Evolutionary conservation across 2,113 vertebrate genomes (phyloP), one percentile per base, ranked within the genome.

Genomic region (Calidris pugnax): DNA sequence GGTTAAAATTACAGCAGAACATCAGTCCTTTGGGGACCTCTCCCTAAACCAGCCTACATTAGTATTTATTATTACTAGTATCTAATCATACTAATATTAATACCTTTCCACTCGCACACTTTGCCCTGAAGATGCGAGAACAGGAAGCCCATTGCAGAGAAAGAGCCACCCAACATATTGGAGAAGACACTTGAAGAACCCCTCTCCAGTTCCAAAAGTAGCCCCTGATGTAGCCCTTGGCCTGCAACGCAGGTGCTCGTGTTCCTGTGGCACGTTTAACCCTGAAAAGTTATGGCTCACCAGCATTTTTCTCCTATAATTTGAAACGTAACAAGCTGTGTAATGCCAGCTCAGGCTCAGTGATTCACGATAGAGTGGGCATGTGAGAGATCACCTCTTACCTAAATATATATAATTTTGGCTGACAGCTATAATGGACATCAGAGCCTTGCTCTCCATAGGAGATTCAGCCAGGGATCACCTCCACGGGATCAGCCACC

Each of bases 401-500:
- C 69, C 74, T 27, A 95, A 89, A 97, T 72, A 41, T 2, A 57
- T 71, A 27, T 76, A 37, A 85, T 89, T 96, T 76, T 82, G 91
- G 69, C 57, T 89, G 91, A 81, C 84, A 95, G 92, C 66, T 92
- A 51, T 75, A 91, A 95, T 53, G 81, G 86, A 32, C 89, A 87
- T 59, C 62, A 50, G 66, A 93, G 80, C 63, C 50, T 53, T 45
- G 66, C 53, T 93, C 82, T 77, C 67, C 41, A 19, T 24, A 60
- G 56, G 67, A 76, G 28, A 76, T 76, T 85, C 5, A 6, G 78
- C n/a, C 73, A 50, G 89, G 91, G 84, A 93, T 53, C 82, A 69
- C 71, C 84, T 66, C 63, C 0, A 0, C 1, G 2, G 35, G 68
- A 87, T 78, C 89, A 85, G 53, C 74, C 53, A 23, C 66, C 69